phyloP scores from a whole-genome alignment of 2,888 invertebrate species.

The Falcaria lacertinaria region DNA sequence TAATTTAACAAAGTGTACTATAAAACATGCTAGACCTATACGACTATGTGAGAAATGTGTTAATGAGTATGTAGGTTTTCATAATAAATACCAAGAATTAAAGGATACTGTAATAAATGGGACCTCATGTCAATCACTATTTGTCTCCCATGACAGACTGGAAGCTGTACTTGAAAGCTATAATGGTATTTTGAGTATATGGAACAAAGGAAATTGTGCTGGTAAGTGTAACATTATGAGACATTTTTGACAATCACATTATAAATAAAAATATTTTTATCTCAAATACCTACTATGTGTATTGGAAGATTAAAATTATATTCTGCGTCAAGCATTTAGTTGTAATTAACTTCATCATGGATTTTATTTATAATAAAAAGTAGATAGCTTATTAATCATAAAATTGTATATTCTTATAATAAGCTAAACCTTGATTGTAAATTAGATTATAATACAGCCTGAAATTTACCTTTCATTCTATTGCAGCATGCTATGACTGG shows the following conservation, averaged over 20 bases:
- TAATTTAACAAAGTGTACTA: constrained; percentile 81
- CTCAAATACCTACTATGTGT: too few relatives aligned
- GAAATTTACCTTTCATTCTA: constrained; percentile 4
- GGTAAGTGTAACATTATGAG: too few relatives aligned
- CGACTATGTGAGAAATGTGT: constrained; percentile 81
- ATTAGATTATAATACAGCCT: too few relatives aligned
- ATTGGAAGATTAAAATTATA: too few relatives aligned
- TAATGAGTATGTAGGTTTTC: constrained; percentile 70
- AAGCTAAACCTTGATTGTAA: too few relatives aligned
- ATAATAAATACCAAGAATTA: constrained; percentile 73
- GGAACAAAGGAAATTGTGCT: constrained; percentile 82
- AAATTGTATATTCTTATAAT: too few relatives aligned
- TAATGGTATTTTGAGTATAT: constrained; percentile 74
- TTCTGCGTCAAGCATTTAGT: too few relatives aligned
- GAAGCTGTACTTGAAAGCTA: constrained; percentile 80
- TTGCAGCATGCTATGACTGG: constrained; percentile 80
- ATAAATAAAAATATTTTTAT: too few relatives aligned
- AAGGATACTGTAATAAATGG: constrained; percentile 59
- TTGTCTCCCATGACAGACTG: constrained; percentile 81
- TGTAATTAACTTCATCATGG: not conserved
- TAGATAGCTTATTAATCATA: too few relatives aligned
- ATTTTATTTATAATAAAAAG: not conserved
- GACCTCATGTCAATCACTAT: constrained; percentile 79
- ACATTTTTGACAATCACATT: too few relatives aligned
- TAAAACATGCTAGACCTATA: constrained; percentile 80